Evolutionary conservation across 2,797 vertebrate species (phyloP).

Genomic region (Enteromius treurensis): DNA sequence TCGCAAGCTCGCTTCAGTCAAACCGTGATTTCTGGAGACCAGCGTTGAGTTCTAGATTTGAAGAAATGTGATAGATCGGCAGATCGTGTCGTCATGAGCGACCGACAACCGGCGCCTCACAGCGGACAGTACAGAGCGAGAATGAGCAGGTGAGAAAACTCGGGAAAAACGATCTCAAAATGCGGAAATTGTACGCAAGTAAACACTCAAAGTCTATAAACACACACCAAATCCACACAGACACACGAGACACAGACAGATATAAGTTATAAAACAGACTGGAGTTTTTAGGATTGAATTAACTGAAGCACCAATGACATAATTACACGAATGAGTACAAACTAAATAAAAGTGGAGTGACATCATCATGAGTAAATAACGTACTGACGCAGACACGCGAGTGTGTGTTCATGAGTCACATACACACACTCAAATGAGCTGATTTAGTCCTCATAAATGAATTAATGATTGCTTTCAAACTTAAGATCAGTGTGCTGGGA

Average conservation of each 20-base stretch:
- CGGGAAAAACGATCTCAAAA: not conserved
- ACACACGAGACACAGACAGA: not conserved
- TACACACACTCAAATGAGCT: not conserved
- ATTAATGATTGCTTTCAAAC: not conserved
- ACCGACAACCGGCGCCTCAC: not conserved
- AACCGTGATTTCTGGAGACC: not conserved
- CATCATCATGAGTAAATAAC: not conserved
- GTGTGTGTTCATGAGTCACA: not conserved
- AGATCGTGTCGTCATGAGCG: not conserved
- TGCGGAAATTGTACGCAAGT: not conserved
- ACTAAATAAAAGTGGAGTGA: not conserved
- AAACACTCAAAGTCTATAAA: not conserved
- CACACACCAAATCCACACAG: conserved; percentile 5
- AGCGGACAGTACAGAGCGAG: not conserved
- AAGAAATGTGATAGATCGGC: not conserved
- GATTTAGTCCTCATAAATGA: not conserved
- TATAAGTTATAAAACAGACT: conserved; percentile 10
- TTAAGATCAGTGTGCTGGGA: not conserved
- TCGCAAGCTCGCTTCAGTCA: not conserved
- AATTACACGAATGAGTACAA: not conserved
- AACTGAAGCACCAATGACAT: not conserved
- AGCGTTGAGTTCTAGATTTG: not conserved
- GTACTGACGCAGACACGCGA: not conserved
- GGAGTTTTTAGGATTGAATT: conserved; percentile 39
- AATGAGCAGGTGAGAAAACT: conserved; percentile 27